These are phyloP conservation scores for Ceryle rudis DNA, from an alignment of 2,797 vertebrate species.

Conservation along the genomic window DNA sequence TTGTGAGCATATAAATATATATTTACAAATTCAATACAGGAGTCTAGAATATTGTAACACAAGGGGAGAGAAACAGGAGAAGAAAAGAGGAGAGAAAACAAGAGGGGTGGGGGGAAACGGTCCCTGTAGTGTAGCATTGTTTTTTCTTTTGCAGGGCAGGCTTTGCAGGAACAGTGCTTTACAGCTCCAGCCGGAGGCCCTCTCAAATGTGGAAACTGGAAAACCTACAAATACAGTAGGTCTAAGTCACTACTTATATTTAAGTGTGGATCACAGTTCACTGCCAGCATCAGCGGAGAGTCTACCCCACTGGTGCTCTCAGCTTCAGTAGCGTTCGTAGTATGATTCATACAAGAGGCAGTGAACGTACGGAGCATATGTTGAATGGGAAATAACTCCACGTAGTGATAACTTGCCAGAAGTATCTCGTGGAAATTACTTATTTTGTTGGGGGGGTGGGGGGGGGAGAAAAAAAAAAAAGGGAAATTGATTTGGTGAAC, in stretches of 20 bases:
- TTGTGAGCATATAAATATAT: background rate
- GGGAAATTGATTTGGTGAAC: background rate
- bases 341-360: background rate
- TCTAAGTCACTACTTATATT: background rate
- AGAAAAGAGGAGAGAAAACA: background rate
- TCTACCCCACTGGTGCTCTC: background rate
- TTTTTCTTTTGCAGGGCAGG: background rate
- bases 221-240: accelerated
- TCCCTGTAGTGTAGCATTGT: background rate
- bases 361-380: background rate
- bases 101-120: background rate
- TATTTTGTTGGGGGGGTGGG: background rate
- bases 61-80: background rate
- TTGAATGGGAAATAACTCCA: background rate
- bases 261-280: background rate
- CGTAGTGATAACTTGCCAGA: background rate
- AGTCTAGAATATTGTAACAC: background rate
- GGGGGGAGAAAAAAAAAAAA: background rate
- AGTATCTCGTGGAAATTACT: background rate
- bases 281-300: background rate
- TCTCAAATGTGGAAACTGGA: background rate
- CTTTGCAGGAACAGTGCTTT: background rate
- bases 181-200: background rate
- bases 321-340: background rate
- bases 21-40: background rate